Conservation (phyloP, 2,113 vertebrate genomes). For the Pavo muticus region DNA sequence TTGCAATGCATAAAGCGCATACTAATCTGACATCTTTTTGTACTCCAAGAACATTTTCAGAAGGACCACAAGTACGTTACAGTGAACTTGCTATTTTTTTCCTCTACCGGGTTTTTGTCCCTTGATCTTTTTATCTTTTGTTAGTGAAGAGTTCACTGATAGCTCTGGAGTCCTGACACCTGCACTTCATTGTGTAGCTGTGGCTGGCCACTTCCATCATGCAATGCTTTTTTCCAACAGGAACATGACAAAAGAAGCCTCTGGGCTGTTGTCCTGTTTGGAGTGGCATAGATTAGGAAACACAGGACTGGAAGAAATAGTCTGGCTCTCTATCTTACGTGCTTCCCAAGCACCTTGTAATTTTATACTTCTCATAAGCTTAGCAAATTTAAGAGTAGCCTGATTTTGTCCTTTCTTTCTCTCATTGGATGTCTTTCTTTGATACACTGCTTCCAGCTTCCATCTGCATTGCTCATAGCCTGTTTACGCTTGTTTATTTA, state of each 20-base stretch:
- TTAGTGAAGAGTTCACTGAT: neutral
- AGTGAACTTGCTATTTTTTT: neutral
- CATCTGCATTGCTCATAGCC: neutral
- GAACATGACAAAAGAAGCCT: neutral
- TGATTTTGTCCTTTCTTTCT: neutral
- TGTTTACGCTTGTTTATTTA: neutral
- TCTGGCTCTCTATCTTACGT: accelerated
- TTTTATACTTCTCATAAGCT: neutral
- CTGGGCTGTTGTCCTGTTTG: neutral
- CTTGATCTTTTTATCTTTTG: neutral
- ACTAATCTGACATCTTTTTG: neutral
- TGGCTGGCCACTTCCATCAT: neutral
- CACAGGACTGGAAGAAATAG: neutral
- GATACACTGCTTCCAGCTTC: neutral
- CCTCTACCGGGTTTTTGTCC: neutral
- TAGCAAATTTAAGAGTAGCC: neutral
- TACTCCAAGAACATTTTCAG: neutral
- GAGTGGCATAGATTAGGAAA: neutral
- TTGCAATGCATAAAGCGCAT: neutral
- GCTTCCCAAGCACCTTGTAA: neutral
- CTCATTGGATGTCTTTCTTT: neutral
- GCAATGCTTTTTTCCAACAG: neutral
- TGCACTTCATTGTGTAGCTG: neutral
- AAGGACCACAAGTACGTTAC: neutral
- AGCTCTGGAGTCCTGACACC: neutral